Evolutionary conservation across 2,113 vertebrate species (phyloP).

Genomic region (Podarcis cretensis): DNA sequence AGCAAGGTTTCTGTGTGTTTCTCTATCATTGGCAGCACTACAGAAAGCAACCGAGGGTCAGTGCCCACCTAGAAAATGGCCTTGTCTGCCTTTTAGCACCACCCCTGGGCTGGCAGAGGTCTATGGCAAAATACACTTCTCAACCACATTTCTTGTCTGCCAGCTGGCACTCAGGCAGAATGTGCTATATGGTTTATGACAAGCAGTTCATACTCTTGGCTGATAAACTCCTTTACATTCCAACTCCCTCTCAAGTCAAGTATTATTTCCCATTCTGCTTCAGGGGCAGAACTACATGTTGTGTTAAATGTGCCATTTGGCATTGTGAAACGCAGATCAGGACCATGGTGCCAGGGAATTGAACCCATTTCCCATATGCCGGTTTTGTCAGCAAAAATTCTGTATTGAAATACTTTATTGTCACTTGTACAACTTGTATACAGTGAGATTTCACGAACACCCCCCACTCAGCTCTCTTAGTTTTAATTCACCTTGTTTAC

Average conservation of each 20-base stretch:
- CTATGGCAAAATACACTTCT: neutral
- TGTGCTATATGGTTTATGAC: neutral
- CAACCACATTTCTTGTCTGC: neutral
- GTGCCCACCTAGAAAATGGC: neutral
- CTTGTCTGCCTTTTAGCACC: neutral
- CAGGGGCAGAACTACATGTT: too few relatives aligned
- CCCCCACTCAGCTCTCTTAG: too few relatives aligned
- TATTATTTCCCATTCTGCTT: neutral
- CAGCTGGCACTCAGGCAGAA: neutral
- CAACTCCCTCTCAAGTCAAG: neutral
- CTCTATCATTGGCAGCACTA: too few relatives aligned
- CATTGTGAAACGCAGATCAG: too few relatives aligned
- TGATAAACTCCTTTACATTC: neutral
- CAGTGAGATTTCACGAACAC: too few relatives aligned
- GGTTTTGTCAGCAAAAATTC: neutral
- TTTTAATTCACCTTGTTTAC: too few relatives aligned
- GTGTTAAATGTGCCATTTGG: too few relatives aligned
- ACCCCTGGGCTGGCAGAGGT: neutral
- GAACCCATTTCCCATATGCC: neutral
- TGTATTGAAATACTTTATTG: too few relatives aligned
- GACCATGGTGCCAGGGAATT: neutral
- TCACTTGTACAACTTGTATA: too few relatives aligned
- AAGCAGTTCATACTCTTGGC: neutral
- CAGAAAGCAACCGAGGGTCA: neutral
- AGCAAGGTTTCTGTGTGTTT: neutral